A percentile compares a stretch with the other conserved stretches of the same genome.
Evolutionary conservation across 2,113 vertebrate genomes (phyloP).

Genomic region (Baryphthengus martii): DNA sequence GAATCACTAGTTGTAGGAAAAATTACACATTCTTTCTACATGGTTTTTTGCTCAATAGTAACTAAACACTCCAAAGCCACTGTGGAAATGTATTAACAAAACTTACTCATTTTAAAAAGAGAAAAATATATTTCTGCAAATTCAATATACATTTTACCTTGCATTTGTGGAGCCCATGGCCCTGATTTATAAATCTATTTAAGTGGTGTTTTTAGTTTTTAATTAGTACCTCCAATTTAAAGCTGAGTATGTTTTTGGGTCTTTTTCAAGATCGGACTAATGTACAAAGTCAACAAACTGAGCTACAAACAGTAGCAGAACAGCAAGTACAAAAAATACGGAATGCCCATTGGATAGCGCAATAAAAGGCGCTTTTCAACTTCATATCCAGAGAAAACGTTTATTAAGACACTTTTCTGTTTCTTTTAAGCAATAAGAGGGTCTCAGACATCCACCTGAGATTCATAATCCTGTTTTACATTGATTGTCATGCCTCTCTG

Average conservation of each 20-base stretch:
- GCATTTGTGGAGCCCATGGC: neutral
- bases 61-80: neutral
- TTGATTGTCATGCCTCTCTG: neutral
- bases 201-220: neutral
- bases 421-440: neutral
- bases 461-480: slow-evolving; percentile 3
- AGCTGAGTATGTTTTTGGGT: neutral
- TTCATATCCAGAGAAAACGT: neutral
- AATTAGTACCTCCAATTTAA: neutral
- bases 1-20: neutral
- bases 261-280: neutral
- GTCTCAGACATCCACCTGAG: neutral
- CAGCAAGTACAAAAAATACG: neutral
- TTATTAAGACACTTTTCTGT: neutral
- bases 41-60: neutral
- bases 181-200: neutral
- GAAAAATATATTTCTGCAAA: neutral
- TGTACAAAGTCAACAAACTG: neutral
- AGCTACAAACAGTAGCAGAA: neutral
- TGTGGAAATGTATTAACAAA: neutral
- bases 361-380: slow-evolving; percentile 4
- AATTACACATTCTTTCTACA: neutral
- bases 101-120: neutral
- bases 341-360: neutral
- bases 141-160: neutral